A percentile compares a stretch with the other conserved stretches of the same genome.
Evolutionary conservation across 2,888 invertebrate genomes (phyloP).

Genomic region (Aleiodes alternator): DNA sequence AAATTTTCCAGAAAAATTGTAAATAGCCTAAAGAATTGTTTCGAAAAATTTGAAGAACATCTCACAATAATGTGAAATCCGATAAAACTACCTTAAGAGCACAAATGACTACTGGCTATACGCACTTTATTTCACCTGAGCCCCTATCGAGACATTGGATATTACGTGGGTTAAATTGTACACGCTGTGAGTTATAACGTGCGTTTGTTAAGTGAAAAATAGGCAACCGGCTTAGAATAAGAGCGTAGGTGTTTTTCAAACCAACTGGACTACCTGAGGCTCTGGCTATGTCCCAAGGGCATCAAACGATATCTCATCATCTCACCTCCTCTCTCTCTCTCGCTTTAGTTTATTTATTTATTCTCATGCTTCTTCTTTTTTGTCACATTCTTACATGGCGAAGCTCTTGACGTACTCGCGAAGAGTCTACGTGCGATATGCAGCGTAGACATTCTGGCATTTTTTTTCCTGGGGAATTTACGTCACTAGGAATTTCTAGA

Average conservation of each 20-base stretch:
- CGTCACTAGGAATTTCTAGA: conserved; percentile 20
- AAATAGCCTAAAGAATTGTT: no score
- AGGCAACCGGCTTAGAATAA: conserved; percentile 27
- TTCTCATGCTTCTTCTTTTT: conserved; percentile 15
- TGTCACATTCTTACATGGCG: neutral
- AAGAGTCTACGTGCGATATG: conserved; percentile 19
- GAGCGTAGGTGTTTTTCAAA: conserved; percentile 59
- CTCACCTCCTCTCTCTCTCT: neutral
- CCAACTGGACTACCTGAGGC: conserved; percentile 55
- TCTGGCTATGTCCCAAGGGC: conserved; percentile 64
- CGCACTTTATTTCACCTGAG: conserved; percentile 15
- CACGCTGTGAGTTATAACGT: conserved; percentile 33
- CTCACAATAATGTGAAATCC: no score
- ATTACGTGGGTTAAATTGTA: conserved; percentile 31
- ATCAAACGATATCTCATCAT: conserved; percentile 42
- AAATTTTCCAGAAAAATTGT: no score
- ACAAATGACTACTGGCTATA: conserved; percentile 16
- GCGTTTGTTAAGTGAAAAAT: conserved; percentile 20
- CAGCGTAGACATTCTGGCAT: conserved; percentile 6
- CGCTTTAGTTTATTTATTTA: no score
- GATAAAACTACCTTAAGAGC: no score
- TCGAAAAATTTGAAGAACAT: no score
- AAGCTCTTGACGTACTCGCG: conserved; percentile 11
- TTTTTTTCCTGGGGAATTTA: neutral
- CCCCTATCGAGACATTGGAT: neutral